phyloP scores from a whole-genome alignment of 2,797 vertebrate genomes.

The Rhinoraja longicauda region DNA sequence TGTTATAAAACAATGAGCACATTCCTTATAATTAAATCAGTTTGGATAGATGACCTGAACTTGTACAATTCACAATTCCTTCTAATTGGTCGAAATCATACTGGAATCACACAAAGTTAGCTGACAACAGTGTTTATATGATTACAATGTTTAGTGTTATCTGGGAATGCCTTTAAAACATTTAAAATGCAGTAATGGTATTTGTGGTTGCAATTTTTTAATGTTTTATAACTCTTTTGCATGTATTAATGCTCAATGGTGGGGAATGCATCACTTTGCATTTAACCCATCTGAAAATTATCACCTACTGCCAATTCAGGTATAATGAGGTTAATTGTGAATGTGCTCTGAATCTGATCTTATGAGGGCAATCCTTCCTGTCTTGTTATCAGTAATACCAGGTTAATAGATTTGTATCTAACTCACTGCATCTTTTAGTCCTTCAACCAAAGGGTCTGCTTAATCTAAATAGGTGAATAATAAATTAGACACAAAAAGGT shows the following conservation, averaged over 20 bases:
- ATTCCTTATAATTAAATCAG: not conserved
- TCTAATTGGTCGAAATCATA: constrained; percentile 5
- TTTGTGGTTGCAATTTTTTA: not conserved
- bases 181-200: not conserved
- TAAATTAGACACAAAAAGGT: too few relatives aligned
- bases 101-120: not conserved
- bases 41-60: not conserved
- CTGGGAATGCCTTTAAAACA: not conserved
- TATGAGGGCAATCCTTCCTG: not conserved
- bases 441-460: not conserved
- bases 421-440: not conserved
- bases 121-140: not conserved
- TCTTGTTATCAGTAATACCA: not conserved
- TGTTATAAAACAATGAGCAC: not conserved
- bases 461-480: not conserved
- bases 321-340: not conserved
- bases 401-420: not conserved
- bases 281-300: not conserved
- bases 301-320: not conserved
- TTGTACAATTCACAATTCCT: not conserved
- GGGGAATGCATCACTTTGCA: not conserved
- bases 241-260: not conserved
- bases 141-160: not conserved
- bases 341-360: not conserved
- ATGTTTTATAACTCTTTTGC: not conserved